phyloP scores from a whole-genome alignment of 1,140 invertebrate genomes.

The Habropoda laboriosa region DNA sequence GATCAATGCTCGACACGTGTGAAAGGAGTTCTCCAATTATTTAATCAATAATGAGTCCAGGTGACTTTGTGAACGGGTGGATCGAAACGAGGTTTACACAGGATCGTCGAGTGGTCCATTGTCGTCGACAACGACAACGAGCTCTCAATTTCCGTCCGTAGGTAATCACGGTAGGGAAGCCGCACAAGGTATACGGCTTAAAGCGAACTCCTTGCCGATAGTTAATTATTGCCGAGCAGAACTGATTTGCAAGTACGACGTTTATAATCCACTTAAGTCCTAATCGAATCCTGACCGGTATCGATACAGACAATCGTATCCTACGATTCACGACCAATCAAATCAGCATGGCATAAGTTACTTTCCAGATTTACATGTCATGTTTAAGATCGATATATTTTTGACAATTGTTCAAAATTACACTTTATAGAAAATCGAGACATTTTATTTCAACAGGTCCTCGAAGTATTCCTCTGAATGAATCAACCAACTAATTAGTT shows the following conservation, averaged over 20 bases:
- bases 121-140: conserved; percentile 39
- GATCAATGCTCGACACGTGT: too few species aligned
- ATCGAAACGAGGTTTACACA: conserved; percentile 57
- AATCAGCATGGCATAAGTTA: conserved; percentile 30
- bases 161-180: conserved; percentile 42
- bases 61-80: background rate
- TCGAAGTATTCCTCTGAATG: too few species aligned
- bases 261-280: conserved; percentile 68
- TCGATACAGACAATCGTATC: conserved; percentile 54
- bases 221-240: conserved; percentile 67
- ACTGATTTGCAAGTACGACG: conserved; percentile 69
- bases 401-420: too few species aligned
- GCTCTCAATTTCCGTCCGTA: conserved; percentile 54
- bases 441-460: too few species aligned
- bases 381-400: background rate
- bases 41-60: conserved; percentile 52
- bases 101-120: conserved; percentile 36
- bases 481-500: too few species aligned
- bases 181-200: conserved; percentile 58
- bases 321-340: conserved; percentile 41
- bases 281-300: conserved; percentile 63
- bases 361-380: conserved; percentile 33
- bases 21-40: conserved; percentile 32
- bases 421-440: too few species aligned
- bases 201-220: conserved; percentile 65